Conservation (phyloP, 2,113 vertebrate genomes). For the Xiphophorus couchianus region DNA sequence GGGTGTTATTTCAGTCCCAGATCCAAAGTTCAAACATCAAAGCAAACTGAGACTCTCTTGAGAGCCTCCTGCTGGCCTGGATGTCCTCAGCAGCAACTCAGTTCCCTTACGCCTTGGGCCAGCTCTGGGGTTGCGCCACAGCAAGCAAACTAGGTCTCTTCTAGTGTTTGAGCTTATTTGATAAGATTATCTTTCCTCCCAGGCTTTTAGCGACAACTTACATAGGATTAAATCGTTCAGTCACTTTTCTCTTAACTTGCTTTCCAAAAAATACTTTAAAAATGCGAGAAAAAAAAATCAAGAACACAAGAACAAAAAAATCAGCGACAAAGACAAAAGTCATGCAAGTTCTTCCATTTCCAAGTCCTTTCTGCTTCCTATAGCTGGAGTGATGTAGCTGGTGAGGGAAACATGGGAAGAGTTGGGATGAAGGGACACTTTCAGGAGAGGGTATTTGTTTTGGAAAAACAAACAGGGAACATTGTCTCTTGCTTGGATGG, state of each 20-base stretch:
- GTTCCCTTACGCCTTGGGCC: background rate
- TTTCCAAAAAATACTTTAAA: conserved; percentile 61
- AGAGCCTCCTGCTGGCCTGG: background rate
- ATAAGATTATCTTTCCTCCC: conserved; percentile 48
- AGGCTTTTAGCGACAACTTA: conserved; percentile 42
- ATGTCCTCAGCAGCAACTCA: background rate
- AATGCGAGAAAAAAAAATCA: conserved; percentile 7
- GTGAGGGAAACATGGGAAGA: conserved; percentile 47
- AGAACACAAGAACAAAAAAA: conserved; percentile 68
- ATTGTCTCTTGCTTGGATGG: conserved; percentile 69
- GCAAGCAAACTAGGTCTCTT: conserved; percentile 68
- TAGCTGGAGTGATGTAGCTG: conserved; percentile 80
- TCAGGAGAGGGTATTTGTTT: conserved; percentile 47
- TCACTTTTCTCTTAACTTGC: conserved; percentile 40
- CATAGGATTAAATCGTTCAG: conserved; percentile 36
- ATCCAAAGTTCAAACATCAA: background rate
- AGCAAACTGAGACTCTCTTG: background rate
- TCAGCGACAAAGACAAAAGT: conserved; percentile 70
- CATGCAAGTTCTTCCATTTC: conserved; percentile 80
- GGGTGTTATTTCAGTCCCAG: background rate
- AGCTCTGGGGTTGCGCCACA: conserved; percentile 55
- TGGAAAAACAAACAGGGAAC: conserved; percentile 79
- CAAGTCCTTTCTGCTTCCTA: conserved; percentile 79
- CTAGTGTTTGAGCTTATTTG: conserved; percentile 64
- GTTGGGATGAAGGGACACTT: conserved; percentile 41